Evolutionary conservation across 1,140 invertebrate genomes (phyloP).

Genomic region (Anadara kagoshimensis): DNA sequence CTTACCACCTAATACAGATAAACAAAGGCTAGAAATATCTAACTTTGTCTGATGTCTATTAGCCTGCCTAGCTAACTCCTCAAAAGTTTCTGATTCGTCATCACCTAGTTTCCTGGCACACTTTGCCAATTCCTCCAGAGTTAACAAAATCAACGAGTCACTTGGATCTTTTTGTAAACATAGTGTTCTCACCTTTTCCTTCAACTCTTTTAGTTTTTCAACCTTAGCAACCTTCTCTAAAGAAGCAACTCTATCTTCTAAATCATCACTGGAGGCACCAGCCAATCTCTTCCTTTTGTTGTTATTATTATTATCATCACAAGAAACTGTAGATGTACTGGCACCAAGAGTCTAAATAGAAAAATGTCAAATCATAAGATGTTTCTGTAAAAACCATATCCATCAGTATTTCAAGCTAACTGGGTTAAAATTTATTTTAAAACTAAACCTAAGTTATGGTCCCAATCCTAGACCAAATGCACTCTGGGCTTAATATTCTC

Average conservation of each 20-base stretch:
- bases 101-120: background rate
- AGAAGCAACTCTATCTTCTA: slow-evolving; percentile 1
- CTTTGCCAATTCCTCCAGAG: slow-evolving; percentile 29
- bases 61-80: slow-evolving; percentile 32
- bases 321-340: no score
- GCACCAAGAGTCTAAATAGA: no score
- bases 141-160: slow-evolving; percentile 22
- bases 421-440: no score
- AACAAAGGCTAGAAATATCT: slow-evolving; percentile 21
- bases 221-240: background rate
- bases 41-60: slow-evolving; percentile 20
- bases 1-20: slow-evolving; percentile 25
- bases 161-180: slow-evolving; percentile 27
- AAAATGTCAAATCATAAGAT: no score
- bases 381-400: no score
- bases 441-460: no score
- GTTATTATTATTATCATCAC: no score
- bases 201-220: background rate
- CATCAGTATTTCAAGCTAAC: no score
- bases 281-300: no score
- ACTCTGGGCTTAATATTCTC: no score
- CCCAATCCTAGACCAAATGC: no score
- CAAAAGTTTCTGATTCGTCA: slow-evolving; percentile 25
- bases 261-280: background rate
- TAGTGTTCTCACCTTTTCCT: slow-evolving; percentile 36